Conservation (phyloP, 2,888 invertebrate species). For the Caenorhabditis becei region DNA sequence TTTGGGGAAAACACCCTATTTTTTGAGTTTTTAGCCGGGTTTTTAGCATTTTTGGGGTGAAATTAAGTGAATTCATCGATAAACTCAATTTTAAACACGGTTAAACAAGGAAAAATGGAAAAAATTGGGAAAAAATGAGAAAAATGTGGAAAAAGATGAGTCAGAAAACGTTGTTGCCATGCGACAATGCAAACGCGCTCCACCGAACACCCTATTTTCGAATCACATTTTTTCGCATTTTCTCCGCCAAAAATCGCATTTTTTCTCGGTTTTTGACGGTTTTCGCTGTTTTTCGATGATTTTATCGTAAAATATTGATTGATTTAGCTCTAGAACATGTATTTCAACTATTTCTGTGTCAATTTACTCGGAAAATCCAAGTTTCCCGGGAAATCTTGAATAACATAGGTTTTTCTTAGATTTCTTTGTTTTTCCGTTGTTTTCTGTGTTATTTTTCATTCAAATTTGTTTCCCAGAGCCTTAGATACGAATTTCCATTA, state of each 20-base stretch:
- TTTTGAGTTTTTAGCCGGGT: neutral
- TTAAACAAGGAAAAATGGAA: neutral
- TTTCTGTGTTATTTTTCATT: no score
- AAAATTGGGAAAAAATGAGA: slow-evolving; percentile 11
- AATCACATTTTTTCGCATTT: slow-evolving; percentile 18
- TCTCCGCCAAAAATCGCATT: slow-evolving; percentile 33
- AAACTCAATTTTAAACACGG: neutral
- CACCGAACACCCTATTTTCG: slow-evolving; percentile 23
- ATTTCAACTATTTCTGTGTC: no score
- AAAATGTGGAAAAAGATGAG: slow-evolving; percentile 12
- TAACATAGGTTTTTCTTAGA: no score
- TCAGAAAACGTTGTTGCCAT: neutral
- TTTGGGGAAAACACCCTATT: neutral
- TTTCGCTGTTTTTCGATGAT: neutral
- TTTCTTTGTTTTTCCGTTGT: no score
- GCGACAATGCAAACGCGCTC: slow-evolving; percentile 32
- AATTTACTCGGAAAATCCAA: no score
- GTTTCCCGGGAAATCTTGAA: no score
- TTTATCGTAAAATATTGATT: no score
- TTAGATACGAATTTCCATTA: no score
- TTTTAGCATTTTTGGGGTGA: no score
- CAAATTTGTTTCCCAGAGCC: no score
- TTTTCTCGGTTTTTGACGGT: neutral
- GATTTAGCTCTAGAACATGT: no score
- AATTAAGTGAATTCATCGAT: neutral